These are phyloP conservation scores for Scaeva pyrastri DNA, from an alignment of 2,888 invertebrate genomes.

Conservation along the genomic window DNA sequence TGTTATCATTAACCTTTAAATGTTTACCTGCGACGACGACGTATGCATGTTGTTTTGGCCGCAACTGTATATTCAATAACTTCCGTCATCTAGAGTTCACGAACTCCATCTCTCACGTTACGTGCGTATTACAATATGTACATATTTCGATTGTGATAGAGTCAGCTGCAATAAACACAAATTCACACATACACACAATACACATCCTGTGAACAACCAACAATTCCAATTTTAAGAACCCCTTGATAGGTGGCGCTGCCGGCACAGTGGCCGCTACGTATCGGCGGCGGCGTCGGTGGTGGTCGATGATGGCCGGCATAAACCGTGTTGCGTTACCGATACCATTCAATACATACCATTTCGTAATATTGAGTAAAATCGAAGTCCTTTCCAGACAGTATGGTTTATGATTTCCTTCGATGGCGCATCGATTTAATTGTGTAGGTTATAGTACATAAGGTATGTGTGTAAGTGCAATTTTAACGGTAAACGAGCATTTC, in stretches of 20 bases:
- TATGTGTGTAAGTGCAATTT: constrained; percentile 7
- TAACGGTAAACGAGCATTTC: constrained; percentile 21
- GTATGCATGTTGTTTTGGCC: not conserved
- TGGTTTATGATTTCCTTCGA: not conserved
- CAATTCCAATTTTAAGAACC: not conserved
- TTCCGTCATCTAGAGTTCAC: not conserved
- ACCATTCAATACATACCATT: no score
- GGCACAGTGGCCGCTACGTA: not conserved
- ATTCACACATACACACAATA: not conserved
- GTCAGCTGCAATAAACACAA: not conserved
- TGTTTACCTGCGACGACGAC: no score
- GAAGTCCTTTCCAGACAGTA: not conserved
- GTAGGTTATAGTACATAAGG: no score
- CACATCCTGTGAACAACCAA: not conserved
- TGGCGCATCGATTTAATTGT: not conserved
- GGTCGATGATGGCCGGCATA: no score
- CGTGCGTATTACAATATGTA: not conserved
- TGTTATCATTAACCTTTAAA: no score
- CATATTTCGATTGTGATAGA: not conserved
- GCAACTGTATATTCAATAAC: not conserved
- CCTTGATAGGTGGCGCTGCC: not conserved
- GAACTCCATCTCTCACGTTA: not conserved
- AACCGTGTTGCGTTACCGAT: not conserved
- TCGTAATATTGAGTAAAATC: not conserved
- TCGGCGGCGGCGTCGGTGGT: no score